phyloP scores from a whole-genome alignment of 2,797 vertebrate species.

The Pangasius sanitwongsei region DNA sequence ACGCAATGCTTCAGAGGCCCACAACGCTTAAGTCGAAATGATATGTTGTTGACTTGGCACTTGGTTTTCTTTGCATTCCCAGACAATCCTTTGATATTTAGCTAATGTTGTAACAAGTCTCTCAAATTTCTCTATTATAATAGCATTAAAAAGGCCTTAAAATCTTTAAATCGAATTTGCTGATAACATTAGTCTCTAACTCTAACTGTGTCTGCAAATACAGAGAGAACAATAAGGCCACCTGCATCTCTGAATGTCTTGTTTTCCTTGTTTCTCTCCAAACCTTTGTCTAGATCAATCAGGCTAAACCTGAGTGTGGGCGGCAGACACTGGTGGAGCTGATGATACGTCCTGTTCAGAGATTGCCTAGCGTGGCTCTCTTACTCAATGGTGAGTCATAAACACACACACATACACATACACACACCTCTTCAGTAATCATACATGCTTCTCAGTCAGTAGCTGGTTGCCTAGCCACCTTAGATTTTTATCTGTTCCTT shows the following conservation, averaged over 20 bases:
- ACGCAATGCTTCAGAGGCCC: background rate
- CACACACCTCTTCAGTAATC: background rate
- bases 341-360: slow-evolving; percentile 95
- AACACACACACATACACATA: background rate
- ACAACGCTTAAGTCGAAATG: background rate
- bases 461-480: background rate
- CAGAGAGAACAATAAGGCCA: background rate
- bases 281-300: slow-evolving; percentile 85
- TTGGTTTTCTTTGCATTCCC: background rate
- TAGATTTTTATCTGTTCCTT: background rate
- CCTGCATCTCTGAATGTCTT: background rate
- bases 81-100: background rate
- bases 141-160: background rate
- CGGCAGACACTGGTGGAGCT: slow-evolving; percentile 93
- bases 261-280: background rate
- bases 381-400: slow-evolving; percentile 87
- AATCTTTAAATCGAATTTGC: background rate
- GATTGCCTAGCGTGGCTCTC: slow-evolving; percentile 92
- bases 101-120: background rate
- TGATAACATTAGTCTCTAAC: background rate
- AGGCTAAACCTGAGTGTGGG: slow-evolving; percentile 95
- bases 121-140: background rate
- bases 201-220: background rate
- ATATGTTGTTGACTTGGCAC: background rate
- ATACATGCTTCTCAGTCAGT: background rate